A percentile compares a stretch with the other conserved stretches of the same genome.
Conservation (phyloP, 30 jellyfish, hydroid and myxozoan genomes). For the Hydractinia symbiolongicarpus region DNA sequence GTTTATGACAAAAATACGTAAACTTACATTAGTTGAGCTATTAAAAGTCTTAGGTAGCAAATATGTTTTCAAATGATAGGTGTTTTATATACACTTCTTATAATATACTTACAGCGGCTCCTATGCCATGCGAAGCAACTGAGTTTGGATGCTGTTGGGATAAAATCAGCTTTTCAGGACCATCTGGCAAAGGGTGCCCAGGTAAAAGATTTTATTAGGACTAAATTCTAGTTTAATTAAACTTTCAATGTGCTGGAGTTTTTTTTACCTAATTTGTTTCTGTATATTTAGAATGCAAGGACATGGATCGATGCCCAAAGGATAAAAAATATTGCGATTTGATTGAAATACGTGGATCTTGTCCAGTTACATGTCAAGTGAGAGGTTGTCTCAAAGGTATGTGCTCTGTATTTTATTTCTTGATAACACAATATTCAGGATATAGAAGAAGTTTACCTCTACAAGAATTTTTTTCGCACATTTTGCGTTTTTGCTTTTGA, state of each 20-base stretch:
- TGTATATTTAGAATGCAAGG: slow-evolving; percentile 43
- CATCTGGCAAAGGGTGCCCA: slow-evolving; percentile 26
- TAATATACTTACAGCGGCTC: slow-evolving; percentile 12
- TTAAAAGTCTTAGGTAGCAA: too few relatives aligned
- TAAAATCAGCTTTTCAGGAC: slow-evolving; percentile 18
- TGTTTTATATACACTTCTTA: too few relatives aligned
- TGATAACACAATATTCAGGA: neutral
- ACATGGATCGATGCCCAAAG: slow-evolving; percentile 8
- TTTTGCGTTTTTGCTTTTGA: too few relatives aligned
- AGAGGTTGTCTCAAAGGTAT: neutral
- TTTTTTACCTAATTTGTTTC: neutral
- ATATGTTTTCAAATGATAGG: too few relatives aligned
- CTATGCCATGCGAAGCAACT: slow-evolving; percentile 27
- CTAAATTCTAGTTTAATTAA: too few relatives aligned
- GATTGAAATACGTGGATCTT: neutral
- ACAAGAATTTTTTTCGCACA: too few relatives aligned
- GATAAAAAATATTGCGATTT: neutral
- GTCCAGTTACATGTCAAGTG: neutral
- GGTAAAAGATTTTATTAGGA: neutral
- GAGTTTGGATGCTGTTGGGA: slow-evolving; percentile 33
- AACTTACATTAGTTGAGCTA: too few relatives aligned
- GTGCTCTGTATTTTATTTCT: neutral
- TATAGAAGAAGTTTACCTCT: too few relatives aligned
- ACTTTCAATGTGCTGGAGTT: neutral
- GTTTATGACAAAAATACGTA: too few relatives aligned